Conservation (phyloP, 2,888 invertebrate species). For the Polyploca ridens region DNA sequence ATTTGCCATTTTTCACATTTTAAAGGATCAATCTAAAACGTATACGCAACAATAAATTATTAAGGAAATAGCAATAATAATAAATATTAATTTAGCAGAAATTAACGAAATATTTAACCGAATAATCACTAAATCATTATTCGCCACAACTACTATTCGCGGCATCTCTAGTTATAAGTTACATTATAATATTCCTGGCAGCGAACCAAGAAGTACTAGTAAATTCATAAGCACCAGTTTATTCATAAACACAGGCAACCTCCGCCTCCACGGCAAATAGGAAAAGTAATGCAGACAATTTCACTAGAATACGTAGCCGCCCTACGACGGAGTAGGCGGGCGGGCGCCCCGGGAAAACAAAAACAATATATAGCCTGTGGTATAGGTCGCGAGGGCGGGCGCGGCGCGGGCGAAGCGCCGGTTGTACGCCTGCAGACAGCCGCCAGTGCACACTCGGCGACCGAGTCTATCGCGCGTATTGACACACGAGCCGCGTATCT, state of each 20-base stretch:
- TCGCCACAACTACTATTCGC: too few relatives aligned
- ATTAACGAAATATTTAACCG: too few relatives aligned
- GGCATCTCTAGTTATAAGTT: too few relatives aligned
- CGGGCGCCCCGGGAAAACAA: slow-evolving; percentile 51
- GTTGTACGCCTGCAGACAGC: slow-evolving; percentile 38
- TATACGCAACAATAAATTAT: too few relatives aligned
- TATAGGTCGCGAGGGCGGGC: slow-evolving; percentile 51
- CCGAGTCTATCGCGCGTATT: slow-evolving; percentile 65
- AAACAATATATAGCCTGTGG: slow-evolving; percentile 45
- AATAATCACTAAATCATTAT: too few relatives aligned
- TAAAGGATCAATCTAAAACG: too few relatives aligned
- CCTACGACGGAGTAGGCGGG: slow-evolving; percentile 36
- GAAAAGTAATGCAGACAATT: slow-evolving; percentile 39
- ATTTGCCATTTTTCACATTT: too few relatives aligned
- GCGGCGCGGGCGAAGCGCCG: slow-evolving; percentile 56
- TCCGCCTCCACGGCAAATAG: slow-evolving; percentile 28
- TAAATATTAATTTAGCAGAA: too few relatives aligned
- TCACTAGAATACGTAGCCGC: slow-evolving; percentile 22
- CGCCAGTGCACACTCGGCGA: slow-evolving; percentile 71
- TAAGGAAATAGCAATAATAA: too few relatives aligned
- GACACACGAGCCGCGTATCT: slow-evolving; percentile 49
- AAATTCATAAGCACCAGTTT: not conserved
- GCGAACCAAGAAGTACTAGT: not conserved
- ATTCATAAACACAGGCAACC: slow-evolving; percentile 17
- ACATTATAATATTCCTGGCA: not conserved